These are phyloP conservation scores for Microcebus jonahi DNA, from an alignment of 2,113 vertebrate genomes.

Conservation along the genomic window DNA sequence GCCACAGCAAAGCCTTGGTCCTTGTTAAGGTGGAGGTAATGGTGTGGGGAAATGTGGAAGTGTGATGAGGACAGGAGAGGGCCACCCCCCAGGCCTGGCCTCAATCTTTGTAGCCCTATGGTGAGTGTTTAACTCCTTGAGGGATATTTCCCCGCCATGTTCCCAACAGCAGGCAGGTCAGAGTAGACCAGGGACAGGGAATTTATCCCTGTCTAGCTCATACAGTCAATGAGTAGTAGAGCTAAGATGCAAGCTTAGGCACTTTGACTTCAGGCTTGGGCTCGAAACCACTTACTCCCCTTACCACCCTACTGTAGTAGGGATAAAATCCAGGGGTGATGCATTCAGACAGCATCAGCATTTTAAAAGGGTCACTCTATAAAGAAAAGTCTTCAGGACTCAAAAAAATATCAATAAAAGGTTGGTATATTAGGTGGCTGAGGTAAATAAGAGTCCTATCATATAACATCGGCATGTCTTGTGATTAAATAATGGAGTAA, in stretches of 20 bases:
- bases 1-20: not conserved
- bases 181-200: not conserved
- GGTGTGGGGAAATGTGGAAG: not conserved
- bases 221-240: accelerated
- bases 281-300: not conserved
- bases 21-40: not conserved
- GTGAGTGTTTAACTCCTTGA: not conserved
- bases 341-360: not conserved
- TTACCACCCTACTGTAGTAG: accelerated
- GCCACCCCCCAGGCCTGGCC: not conserved
- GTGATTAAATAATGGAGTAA: not conserved
- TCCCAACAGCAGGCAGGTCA: not conserved
- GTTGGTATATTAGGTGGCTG: not conserved
- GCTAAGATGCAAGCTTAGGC: not conserved
- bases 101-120: not conserved
- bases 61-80: not conserved
- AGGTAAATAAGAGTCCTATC: not conserved
- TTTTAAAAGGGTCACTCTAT: not conserved
- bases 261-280: not conserved
- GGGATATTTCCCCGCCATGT: not conserved
- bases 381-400: not conserved
- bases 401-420: not conserved
- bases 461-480: not conserved
- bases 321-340: not conserved
- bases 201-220: not conserved